These are phyloP conservation scores for Nematostella vectensis DNA, from an alignment of 92 coral and sea anemone genomes.

Conservation along the genomic window DNA sequence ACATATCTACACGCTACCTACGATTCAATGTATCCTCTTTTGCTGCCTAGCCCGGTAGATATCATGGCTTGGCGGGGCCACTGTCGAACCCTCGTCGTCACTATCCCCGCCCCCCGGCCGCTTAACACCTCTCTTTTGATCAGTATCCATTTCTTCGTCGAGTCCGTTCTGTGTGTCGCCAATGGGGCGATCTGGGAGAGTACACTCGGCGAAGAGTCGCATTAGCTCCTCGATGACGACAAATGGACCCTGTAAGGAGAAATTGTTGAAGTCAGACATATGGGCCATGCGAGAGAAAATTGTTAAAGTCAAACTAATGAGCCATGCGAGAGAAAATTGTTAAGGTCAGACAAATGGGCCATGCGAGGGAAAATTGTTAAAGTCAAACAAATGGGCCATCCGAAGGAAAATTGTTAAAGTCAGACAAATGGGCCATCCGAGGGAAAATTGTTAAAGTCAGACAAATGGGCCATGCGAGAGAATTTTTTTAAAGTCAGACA, in stretches of 20 bases:
- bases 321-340: too few species aligned
- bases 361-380: too few species aligned
- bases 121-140: conserved; percentile 77
- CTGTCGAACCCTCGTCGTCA: conserved; percentile 71
- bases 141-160: conserved; percentile 53
- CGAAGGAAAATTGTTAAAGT: too few species aligned
- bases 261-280: background rate
- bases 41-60: conserved; percentile 95
- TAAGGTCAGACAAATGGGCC: too few species aligned
- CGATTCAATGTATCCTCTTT: conserved; percentile 83
- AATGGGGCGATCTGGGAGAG: conserved; percentile 49
- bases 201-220: conserved; percentile 53
- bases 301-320: too few species aligned
- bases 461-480: too few species aligned
- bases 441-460: too few species aligned
- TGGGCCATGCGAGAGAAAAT: too few species aligned
- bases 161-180: conserved; percentile 67
- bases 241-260: conserved; percentile 76
- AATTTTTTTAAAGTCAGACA: too few species aligned
- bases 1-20: too few species aligned
- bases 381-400: too few species aligned
- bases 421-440: too few species aligned
- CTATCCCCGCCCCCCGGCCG: conserved; percentile 86
- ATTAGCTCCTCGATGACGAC: conserved; percentile 89
- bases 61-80: conserved; percentile 88